Evolutionary conservation across 2,113 vertebrate species (phyloP), one percentile per base, ranked within the genome.

Genomic region (Myiopsitta monachus): DNA sequence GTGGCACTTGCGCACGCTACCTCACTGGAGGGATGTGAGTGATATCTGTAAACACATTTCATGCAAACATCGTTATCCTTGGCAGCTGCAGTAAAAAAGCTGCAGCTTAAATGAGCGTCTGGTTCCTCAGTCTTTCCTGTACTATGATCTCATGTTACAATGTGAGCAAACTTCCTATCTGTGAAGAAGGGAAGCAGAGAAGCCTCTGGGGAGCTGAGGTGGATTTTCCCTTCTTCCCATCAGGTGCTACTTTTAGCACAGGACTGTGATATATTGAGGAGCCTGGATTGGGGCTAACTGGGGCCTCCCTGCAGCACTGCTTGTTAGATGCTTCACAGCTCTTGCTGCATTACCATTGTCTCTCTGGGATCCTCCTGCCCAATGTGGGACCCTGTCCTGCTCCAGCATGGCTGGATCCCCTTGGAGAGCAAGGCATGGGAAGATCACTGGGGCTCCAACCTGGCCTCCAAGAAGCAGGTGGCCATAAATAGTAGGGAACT

Each of bases 61-160:
- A 96, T 23, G 51, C 88, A 93, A 93, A 93, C 95, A 84, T 54
- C 12, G 0, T 89, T 94, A 92, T 90, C 86, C 63, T 91, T 96
- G 88, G 94, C 92, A 95, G 96, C 92, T 92, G 88, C 52, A n/a
- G 83, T 14, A 44, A 83, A 96, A 94, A 92, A 83, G 19, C 87
- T 88, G 79, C 19, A 79, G 88, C 73, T 78, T 67, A 83, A 95
- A 78, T 0, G 27, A 83, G 85, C 11, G 82, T 81, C 93, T 96
- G 95, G 95, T 92, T 96, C 90, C 95, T 96, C 80, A 76, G 86
- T 82, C 90, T 96, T 95, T 96, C 95, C 96, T 96, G 96, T 95
- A 95, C 94, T 96, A 92, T 95, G 96, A 95, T 95, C 96, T 97
- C 95, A 96, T 91, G 55, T 64, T 87, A 93, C 76, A 93, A 87